Conservation (phyloP, 2,113 vertebrate species). For the Macquaria australasica region DNA sequence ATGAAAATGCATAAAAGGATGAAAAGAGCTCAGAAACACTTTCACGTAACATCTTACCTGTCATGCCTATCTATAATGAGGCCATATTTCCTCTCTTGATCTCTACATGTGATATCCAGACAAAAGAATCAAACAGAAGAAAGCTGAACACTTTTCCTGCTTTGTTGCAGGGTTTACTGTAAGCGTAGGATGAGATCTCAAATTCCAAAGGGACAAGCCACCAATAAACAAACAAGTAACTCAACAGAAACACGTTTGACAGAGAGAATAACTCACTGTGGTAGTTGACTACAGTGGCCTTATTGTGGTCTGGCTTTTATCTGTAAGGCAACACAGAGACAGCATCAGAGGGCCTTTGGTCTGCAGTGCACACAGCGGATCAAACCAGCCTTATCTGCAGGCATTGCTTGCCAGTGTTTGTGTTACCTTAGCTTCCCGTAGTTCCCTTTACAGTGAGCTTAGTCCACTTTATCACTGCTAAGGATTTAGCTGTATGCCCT, state of each 20-base stretch:
- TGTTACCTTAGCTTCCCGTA: slow-evolving; percentile 42
- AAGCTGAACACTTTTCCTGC: slow-evolving; percentile 17
- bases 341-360: slow-evolving; percentile 55
- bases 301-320: slow-evolving; percentile 75
- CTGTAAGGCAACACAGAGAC: slow-evolving; percentile 67
- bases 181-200: slow-evolving; percentile 50
- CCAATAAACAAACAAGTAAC: slow-evolving; percentile 75
- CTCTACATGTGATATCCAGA: slow-evolving; percentile 36
- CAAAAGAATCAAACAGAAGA: slow-evolving; percentile 8
- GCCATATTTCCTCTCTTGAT: neutral
- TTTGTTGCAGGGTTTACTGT: slow-evolving; percentile 57
- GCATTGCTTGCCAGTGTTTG: slow-evolving; percentile 42
- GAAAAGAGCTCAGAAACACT: neutral
- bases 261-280: slow-evolving; percentile 56
- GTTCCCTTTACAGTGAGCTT: slow-evolving; percentile 23
- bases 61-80: neutral
- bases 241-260: slow-evolving; percentile 68
- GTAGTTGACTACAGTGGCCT: slow-evolving; percentile 60
- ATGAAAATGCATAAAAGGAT: neutral
- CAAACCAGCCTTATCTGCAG: slow-evolving; percentile 61
- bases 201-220: slow-evolving; percentile 65
- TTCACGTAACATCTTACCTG: neutral
- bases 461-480: slow-evolving; percentile 21
- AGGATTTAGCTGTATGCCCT: slow-evolving; percentile 4
- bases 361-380: slow-evolving; percentile 43